Evolutionary conservation across 2,113 vertebrate species (phyloP).

Genomic region (Cryptomyrus ogoouensis): DNA sequence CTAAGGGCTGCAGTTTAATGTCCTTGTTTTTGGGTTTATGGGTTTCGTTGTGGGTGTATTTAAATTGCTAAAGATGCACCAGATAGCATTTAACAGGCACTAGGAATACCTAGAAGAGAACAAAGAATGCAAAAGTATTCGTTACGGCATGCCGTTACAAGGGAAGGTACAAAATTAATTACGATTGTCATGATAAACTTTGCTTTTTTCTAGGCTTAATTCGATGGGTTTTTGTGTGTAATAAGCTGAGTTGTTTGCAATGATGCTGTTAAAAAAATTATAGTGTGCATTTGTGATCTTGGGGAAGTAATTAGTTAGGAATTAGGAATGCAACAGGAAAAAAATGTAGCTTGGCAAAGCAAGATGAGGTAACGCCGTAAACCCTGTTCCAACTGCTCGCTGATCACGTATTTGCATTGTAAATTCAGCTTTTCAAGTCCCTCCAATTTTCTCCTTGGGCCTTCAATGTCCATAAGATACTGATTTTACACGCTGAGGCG

Average conservation of each 20-base stretch:
- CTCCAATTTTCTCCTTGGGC: background rate
- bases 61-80: background rate
- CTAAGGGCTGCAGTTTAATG: background rate
- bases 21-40: background rate
- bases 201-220: background rate
- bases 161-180: background rate
- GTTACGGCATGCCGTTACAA: background rate
- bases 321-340: background rate
- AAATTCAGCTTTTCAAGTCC: slow-evolving; percentile 10
- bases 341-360: background rate
- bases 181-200: background rate
- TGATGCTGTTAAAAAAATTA: background rate
- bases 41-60: background rate
- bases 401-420: slow-evolving; percentile 11
- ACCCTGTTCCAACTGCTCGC: background rate
- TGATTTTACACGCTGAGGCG: background rate
- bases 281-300: background rate
- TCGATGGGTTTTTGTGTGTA: background rate
- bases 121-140: background rate
- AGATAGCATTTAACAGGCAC: background rate
- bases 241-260: background rate
- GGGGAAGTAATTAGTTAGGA: background rate
- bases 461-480: slow-evolving; percentile 16
- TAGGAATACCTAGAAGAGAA: background rate
- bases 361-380: slow-evolving; percentile 4